Evolutionary conservation across 2,113 vertebrate genomes (phyloP).

Genomic region (Nematolebias whitei): DNA sequence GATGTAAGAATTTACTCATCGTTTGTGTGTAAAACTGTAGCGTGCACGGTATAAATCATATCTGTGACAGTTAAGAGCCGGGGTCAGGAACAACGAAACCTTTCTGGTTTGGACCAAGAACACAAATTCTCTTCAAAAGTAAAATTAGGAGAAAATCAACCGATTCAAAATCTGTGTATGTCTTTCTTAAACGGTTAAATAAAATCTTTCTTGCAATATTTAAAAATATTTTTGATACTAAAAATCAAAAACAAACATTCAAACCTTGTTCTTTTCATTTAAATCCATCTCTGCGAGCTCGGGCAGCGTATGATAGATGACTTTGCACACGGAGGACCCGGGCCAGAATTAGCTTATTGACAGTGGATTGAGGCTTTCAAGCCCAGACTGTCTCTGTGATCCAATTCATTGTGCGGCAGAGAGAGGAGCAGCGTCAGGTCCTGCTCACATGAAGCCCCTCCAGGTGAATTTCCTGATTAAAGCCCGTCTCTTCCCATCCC

Average conservation of each 20-base stretch:
- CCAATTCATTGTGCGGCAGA: slow-evolving; percentile 73
- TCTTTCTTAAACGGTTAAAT: no score
- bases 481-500: slow-evolving; percentile 26
- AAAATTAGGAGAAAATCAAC: no score
- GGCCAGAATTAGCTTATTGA: slow-evolving; percentile 67
- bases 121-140: no score
- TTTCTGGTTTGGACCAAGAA: no score
- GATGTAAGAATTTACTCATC: no score
- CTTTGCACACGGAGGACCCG: slow-evolving; percentile 43
- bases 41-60: no score
- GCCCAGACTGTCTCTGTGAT: slow-evolving; percentile 62
- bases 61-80: no score
- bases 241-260: background rate
- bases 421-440: slow-evolving; percentile 57
- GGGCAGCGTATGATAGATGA: slow-evolving; percentile 40
- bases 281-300: background rate
- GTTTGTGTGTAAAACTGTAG: no score
- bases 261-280: slow-evolving; percentile 1
- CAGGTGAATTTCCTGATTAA: slow-evolving; percentile 79
- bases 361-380: slow-evolving; percentile 60
- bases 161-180: no score
- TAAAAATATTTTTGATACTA: no score
- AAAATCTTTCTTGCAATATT: no score
- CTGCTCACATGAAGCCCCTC: slow-evolving; percentile 65
- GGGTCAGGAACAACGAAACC: no score